Percentiles rank a stretch among this genome's conserved stretches.
Evolutionary conservation across 2,113 vertebrate genomes (phyloP).

Genomic region (Rissa tridactyla): DNA sequence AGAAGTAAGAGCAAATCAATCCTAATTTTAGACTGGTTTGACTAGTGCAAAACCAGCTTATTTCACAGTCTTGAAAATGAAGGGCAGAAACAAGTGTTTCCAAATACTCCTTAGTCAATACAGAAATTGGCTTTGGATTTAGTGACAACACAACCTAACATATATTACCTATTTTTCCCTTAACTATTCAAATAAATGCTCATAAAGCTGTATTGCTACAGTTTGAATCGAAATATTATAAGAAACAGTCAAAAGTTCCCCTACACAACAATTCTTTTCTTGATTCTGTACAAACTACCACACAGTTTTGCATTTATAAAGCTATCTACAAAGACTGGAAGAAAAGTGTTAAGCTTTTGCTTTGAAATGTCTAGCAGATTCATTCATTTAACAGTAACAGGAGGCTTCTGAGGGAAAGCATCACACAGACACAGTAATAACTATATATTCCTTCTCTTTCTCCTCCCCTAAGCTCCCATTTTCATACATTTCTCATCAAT

Average conservation of each 20-base stretch:
- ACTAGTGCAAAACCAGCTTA: not conserved
- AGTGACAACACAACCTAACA: not conserved
- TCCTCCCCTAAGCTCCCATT: not conserved
- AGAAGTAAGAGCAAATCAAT: not conserved
- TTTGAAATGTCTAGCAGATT: not conserved
- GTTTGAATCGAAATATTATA: not conserved
- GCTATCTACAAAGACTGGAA: not conserved
- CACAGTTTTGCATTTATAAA: not conserved
- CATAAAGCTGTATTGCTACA: not conserved
- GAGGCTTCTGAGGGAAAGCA: not conserved
- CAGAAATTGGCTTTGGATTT: not conserved
- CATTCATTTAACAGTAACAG: not conserved
- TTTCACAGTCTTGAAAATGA: not conserved
- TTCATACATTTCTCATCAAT: not conserved
- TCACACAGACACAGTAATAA: not conserved
- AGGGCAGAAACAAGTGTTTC: not conserved
- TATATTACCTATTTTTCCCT: not conserved
- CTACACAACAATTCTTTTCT: not conserved
- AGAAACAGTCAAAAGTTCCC: not conserved
- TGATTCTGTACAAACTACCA: not conserved
- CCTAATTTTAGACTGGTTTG: not conserved
- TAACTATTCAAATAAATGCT: not conserved
- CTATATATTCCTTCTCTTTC: not conserved
- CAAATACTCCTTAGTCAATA: not conserved
- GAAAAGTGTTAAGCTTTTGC: not conserved